phyloP scores from a whole-genome alignment of 2,888 invertebrate species.

The Mylabris sibirica region DNA sequence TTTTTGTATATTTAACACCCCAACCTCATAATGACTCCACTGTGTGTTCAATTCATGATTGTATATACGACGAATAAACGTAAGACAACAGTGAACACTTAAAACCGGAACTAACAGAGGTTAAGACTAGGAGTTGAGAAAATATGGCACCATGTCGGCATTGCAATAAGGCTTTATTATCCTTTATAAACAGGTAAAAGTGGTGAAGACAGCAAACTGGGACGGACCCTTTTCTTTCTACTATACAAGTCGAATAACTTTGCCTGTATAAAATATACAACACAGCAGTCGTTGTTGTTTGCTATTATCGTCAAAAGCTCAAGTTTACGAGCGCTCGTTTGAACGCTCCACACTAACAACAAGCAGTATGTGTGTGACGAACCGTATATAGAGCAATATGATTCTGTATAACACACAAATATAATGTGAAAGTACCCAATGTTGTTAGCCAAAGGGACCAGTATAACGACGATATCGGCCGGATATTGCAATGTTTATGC shows the following conservation, averaged over 20 bases:
- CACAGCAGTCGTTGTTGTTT: constrained; percentile 2
- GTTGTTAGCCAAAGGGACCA: constrained; percentile 22
- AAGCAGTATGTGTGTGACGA: constrained; percentile 48
- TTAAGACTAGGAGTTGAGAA: constrained; percentile 50
- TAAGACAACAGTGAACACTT: constrained; percentile 40
- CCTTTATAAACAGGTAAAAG: constrained; percentile 61
- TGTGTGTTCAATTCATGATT: not conserved
- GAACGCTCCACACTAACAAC: constrained; percentile 35
- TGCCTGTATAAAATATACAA: constrained; percentile 32
- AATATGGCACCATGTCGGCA: constrained; percentile 56
- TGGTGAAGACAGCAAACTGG: constrained; percentile 39
- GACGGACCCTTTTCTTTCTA: constrained; percentile 25
- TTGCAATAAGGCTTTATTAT: constrained; percentile 61
- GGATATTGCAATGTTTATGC: constrained; percentile 45
- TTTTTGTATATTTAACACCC: constrained; percentile 15
- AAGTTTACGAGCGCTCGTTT: constrained; percentile 53
- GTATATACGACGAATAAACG: constrained; percentile 16
- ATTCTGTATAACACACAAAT: constrained; percentile 26
- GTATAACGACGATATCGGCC: constrained; percentile 17
- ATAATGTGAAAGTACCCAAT: not conserved
- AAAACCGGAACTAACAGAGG: constrained; percentile 48
- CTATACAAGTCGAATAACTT: constrained; percentile 43
- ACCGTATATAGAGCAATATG: constrained; percentile 38
- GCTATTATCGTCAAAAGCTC: constrained; percentile 34
- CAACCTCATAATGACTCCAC: constrained; percentile 25